These are phyloP conservation scores for Mobula hypostoma DNA, from an alignment of 2,113 vertebrate species.

Conservation along the genomic window DNA sequence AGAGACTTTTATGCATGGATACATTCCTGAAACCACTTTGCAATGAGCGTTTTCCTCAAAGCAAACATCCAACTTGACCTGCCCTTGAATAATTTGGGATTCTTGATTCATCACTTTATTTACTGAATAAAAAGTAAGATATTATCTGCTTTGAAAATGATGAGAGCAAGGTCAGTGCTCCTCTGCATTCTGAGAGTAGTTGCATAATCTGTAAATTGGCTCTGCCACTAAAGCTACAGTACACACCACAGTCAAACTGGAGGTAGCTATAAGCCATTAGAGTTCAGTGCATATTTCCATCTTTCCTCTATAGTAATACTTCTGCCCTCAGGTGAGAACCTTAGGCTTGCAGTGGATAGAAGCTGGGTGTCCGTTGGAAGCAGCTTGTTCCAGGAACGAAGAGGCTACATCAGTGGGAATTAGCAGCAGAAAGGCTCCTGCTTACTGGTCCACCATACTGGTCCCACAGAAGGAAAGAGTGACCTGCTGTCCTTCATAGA, in stretches of 20 bases:
- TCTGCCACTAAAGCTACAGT: background rate
- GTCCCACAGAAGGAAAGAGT: background rate
- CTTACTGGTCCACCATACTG: background rate
- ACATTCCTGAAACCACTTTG: background rate
- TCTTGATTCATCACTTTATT: background rate
- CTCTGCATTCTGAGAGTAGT: background rate
- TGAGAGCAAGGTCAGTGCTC: background rate
- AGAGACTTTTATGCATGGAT: too few species aligned
- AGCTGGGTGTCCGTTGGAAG: too few species aligned
- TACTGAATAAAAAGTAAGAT: background rate
- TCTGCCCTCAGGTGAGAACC: background rate
- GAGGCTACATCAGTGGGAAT: background rate
- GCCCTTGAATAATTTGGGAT: background rate
- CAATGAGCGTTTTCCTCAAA: background rate
- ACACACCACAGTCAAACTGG: background rate
- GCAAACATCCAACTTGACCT: background rate
- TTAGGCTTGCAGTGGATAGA: background rate
- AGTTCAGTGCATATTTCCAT: background rate
- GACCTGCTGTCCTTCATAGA: too few species aligned
- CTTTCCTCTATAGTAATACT: background rate
- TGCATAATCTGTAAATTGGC: background rate
- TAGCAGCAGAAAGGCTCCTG: background rate
- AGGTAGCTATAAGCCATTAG: background rate
- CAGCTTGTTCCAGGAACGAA: background rate
- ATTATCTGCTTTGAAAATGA: background rate